Base-by-base conservation (phyloP, 1,140 invertebrate species). In the Bombus superbus region DNA sequence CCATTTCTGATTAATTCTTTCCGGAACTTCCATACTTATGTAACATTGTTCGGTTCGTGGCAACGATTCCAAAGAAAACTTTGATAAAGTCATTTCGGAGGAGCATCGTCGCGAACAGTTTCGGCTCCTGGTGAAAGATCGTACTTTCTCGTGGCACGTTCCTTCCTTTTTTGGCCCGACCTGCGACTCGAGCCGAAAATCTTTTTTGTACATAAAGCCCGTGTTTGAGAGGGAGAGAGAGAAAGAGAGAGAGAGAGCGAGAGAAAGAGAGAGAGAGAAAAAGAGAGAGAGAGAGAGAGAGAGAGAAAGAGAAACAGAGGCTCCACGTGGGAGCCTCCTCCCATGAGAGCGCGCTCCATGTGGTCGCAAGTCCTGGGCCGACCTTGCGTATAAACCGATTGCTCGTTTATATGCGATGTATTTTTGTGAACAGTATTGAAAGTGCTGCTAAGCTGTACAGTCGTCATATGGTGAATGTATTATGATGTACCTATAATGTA, bases 401-500 rank as follows among this genome's bases (percentile, higher is more conserved):
- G 86, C 86, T 93, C 89, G 89, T 92, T 92, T 92, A 92, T 92
- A 93, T 92, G 92, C 90, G 89, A 93, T 92, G 92, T 94, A 94
- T 94, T 94, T 94, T 94, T 94, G 93, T 94, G 94, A 94, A 93
- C 94, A 94, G 93, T 93, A 93, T 93, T 93, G 91, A 93, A 93
- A 93, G 89, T 92, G 90, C 93, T 93, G 90, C 92, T 92, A 85
- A 85, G 90, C 91, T 94, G 93, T 94, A 94, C 93, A 94, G 93
- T 94, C 92, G 93, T 91, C 86, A 91, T 91, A 93, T 86, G 90
- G 91, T 94, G 75, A 92, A 93, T 94, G 91, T 94, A 94, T 92
- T 94, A 95, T 92, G 92, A 93, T 94, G 94, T 95, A 95, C 91
- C 92, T 95, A 95, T 93, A 94, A 94, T 95, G 94, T 94, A 95